Conservation (phyloP, 2,797 vertebrate genomes). For the Megalops cyprinoides region DNA sequence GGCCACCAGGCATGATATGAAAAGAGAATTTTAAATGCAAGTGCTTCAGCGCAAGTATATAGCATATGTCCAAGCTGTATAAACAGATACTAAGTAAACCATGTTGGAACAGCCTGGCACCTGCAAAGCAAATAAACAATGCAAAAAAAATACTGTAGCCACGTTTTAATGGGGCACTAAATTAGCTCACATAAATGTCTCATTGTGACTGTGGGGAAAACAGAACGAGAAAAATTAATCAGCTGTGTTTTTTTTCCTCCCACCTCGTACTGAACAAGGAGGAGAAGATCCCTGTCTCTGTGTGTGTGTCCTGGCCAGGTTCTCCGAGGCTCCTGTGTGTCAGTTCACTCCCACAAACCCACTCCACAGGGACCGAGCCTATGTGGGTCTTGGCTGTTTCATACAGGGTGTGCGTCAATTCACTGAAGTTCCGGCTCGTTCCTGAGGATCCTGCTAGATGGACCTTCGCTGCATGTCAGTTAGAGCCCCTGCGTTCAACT, state of each 20-base stretch:
- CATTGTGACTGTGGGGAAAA: background rate
- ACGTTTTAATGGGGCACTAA: background rate
- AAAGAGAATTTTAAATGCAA: background rate
- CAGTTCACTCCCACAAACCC: background rate
- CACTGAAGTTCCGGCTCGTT: background rate
- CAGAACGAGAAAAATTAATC: background rate
- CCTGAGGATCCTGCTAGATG: background rate
- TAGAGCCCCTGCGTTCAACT: background rate
- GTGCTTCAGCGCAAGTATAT: too few relatives aligned
- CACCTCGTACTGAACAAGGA: background rate
- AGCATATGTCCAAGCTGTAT: background rate
- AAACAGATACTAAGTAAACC: background rate
- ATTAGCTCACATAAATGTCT: background rate
- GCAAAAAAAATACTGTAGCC: background rate
- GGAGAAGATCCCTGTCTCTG: background rate
- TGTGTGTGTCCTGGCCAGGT: too few relatives aligned
- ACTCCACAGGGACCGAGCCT: too few relatives aligned
- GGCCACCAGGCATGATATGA: too few relatives aligned
- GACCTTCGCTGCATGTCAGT: background rate
- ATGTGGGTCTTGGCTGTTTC: background rate
- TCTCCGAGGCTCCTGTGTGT: background rate
- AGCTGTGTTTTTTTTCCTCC: background rate
- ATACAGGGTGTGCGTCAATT: background rate
- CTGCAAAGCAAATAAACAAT: background rate
- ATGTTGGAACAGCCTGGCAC: background rate